phyloP scores from a whole-genome alignment of 2,797 vertebrate species.

The Characodon lateralis region DNA sequence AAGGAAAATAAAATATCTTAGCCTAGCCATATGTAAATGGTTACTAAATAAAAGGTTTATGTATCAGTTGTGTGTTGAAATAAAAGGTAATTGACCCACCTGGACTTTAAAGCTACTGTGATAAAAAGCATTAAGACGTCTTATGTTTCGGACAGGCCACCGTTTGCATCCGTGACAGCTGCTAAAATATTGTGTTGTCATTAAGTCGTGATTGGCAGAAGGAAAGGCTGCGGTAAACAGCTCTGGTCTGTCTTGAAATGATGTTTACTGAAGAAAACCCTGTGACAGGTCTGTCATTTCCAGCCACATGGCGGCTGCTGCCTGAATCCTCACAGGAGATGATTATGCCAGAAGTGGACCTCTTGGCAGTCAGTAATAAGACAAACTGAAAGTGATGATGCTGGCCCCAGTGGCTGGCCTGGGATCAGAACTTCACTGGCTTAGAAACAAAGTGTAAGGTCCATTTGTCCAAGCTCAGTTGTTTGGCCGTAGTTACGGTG shows the following conservation, averaged over 20 bases:
- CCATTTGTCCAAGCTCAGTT: neutral
- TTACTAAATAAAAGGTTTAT: neutral
- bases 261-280: conserved; percentile 33
- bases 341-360: conserved; percentile 50
- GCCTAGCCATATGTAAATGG: neutral
- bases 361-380: conserved; percentile 44
- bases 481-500: conserved; percentile 2
- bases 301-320: conserved; percentile 49
- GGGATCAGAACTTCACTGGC: conserved; percentile 24
- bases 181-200: neutral
- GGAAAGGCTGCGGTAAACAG: neutral
- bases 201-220: conserved; percentile 2
- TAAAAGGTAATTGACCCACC: neutral
- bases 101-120: neutral
- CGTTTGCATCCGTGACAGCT: neutral
- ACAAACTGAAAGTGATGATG: conserved; percentile 53
- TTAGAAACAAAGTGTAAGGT: conserved; percentile 13
- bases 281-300: conserved; percentile 55
- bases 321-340: conserved; percentile 46
- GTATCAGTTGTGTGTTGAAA: neutral
- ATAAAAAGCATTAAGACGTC: neutral
- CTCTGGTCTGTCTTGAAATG: conserved; percentile 35
- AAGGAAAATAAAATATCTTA: neutral
- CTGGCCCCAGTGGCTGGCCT: conserved; percentile 26
- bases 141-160: neutral